phyloP scores from a whole-genome alignment of 2,888 invertebrate genomes.

The Troglohyphantes excavatus region DNA sequence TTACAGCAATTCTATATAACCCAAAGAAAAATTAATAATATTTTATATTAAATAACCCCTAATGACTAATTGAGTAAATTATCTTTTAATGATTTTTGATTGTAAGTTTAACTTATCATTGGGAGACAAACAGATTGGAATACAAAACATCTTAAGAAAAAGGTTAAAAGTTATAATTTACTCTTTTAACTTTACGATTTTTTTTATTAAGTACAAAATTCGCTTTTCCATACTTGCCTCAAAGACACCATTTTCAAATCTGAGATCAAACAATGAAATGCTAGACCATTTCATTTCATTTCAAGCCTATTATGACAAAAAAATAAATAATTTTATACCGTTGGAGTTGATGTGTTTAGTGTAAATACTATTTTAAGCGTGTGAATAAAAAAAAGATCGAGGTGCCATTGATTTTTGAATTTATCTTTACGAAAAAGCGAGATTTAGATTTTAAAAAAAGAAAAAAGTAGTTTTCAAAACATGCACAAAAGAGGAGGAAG shows the following conservation, averaged over 20 bases:
- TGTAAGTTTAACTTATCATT: too few species aligned
- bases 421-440: constrained; percentile 32
- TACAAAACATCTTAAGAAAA: too few species aligned
- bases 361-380: constrained; percentile 55
- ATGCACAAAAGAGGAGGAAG: constrained; percentile 9
- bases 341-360: constrained; percentile 15
- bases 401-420: constrained; percentile 44
- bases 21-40: too few species aligned
- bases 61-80: too few species aligned
- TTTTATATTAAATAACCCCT: too few species aligned
- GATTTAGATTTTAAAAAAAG: constrained; percentile 33
- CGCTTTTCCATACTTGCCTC: background rate
- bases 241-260: background rate
- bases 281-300: background rate
- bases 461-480: constrained; percentile 39
- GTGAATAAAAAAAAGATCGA: background rate
- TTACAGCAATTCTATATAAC: too few species aligned
- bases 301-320: constrained; percentile 21
- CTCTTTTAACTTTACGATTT: too few species aligned
- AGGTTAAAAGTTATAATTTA: too few species aligned
- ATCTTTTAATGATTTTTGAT: too few species aligned
- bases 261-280: background rate
- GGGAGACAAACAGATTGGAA: too few species aligned
- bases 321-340: constrained; percentile 39
- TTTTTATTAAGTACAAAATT: too few species aligned